These are phyloP conservation scores for Eucera pruinosa DNA, from an alignment of 2,888 invertebrate species.

Conservation along the genomic window DNA sequence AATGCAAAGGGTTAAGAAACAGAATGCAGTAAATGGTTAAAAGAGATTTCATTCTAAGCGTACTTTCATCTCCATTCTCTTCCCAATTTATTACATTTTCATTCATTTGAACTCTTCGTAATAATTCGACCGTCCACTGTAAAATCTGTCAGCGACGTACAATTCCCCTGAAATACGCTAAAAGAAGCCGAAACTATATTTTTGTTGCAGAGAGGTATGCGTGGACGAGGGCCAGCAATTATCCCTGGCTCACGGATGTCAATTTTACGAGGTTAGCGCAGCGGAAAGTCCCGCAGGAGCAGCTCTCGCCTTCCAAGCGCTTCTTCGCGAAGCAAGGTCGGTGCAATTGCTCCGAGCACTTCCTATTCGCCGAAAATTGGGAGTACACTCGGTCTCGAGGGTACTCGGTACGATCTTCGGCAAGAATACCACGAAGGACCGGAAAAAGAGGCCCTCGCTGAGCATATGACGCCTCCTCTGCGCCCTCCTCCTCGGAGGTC, in stretches of 20 bases:
- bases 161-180: neutral
- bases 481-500: conserved; percentile 82
- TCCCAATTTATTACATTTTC: no score
- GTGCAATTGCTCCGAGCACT: conserved; percentile 89
- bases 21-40: no score
- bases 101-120: no score
- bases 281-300: conserved; percentile 93
- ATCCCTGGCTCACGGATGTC: conserved; percentile 91
- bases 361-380: conserved; percentile 90
- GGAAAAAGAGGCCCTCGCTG: conserved; percentile 91
- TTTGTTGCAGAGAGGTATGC: conserved; percentile 88
- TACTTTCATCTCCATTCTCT: no score
- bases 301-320: conserved; percentile 91
- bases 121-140: no score
- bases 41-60: no score
- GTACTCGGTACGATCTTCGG: conserved; percentile 92
- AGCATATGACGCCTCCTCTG: conserved; percentile 88
- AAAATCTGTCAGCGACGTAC: no score
- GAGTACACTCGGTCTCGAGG: conserved; percentile 91
- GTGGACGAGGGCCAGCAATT: conserved; percentile 93
- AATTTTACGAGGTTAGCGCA: conserved; percentile 94
- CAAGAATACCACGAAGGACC: conserved; percentile 90
- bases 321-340: conserved; percentile 91
- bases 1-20: no score
- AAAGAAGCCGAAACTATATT: neutral